Evolutionary conservation across 2,797 vertebrate genomes (phyloP), one percentile per base, ranked within the genome.

Genomic region (Champsocephalus gunnari): DNA sequence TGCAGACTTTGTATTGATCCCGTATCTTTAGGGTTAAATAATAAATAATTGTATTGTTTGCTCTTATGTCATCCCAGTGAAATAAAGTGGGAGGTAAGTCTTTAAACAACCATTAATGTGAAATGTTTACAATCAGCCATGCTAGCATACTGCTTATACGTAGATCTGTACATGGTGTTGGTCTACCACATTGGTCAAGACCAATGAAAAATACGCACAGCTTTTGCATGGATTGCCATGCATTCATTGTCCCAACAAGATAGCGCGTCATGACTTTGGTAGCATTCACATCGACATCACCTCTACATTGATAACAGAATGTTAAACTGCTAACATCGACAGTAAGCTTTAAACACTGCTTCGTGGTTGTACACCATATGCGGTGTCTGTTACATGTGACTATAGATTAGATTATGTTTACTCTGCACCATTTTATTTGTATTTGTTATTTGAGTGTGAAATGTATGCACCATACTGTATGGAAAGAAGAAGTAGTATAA

Each of bases 71-170:
- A 64, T 38, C 66, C 9, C 9, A 14, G 44, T 10, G 8, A 59
- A 44, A 44, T 61, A 63, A 72, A 84, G 71, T 64, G 66, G 24
- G 77, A 83, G 74, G 41, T 53, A 63, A 58, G 47, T 44, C 75
- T 47, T 13, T 43, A n/a, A 38, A 48, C 47, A 43, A 2, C 9
- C 28, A 59, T 56, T n/a, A 5, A 19, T 56, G 47, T 38, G 9
- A 11, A 57, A 56, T 16, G 10, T 55, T 48, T 51, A 21, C 63
- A 34, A 14, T 64, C n/a, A 28, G 34, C 41, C 24, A 21, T 1
- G 8, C 3, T 13, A 51, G 11, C 51, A 70, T 32, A 38, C 34
- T 38, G 34, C 34, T 38, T 9, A 6, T 19, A 21, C 28, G 28
- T 28, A 28, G 16, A 12, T 62, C 9, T 48, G 9, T 1, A 5